A percentile compares a stretch with the other conserved stretches of the same genome.
These are phyloP conservation scores for Melieria picta DNA, from an alignment of 2,888 invertebrate species.

Conservation along the genomic window DNA sequence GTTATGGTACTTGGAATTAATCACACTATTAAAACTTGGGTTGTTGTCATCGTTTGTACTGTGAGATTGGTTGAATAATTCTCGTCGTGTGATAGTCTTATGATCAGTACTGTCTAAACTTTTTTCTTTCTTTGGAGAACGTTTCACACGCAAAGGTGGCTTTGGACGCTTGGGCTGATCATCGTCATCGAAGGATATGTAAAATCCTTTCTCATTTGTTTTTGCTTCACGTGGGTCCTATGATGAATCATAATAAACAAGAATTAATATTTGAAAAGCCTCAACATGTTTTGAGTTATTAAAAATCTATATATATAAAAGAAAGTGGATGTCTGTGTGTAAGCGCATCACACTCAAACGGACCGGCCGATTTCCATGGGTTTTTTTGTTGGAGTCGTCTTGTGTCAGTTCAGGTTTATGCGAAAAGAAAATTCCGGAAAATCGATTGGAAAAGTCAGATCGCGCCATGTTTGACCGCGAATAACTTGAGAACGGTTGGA, in stretches of 20 bases:
- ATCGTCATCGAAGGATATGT: slow-evolving; percentile 91
- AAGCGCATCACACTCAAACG: too few relatives aligned
- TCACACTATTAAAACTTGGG: slow-evolving; percentile 37
- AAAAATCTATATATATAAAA: too few relatives aligned
- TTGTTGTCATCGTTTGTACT: slow-evolving; percentile 64
- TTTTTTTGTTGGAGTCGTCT: too few relatives aligned
- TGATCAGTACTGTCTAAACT: slow-evolving; percentile 61
- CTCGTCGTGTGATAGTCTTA: slow-evolving; percentile 53
- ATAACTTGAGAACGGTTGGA: too few relatives aligned
- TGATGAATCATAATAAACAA: slow-evolving; percentile 34
- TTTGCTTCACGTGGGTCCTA: slow-evolving; percentile 67
- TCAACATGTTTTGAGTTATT: too few relatives aligned
- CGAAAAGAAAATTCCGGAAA: too few relatives aligned
- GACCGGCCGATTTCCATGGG: too few relatives aligned
- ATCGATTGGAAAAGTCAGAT: too few relatives aligned
- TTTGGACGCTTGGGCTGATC: slow-evolving; percentile 89
- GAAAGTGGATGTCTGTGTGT: too few relatives aligned
- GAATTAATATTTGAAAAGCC: too few relatives aligned
- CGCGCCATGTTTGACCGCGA: too few relatives aligned
- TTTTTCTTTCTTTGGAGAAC: slow-evolving; percentile 77
- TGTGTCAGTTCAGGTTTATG: too few relatives aligned
- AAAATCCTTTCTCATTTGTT: slow-evolving; percentile 83
- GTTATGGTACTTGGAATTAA: slow-evolving; percentile 39
- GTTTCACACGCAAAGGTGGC: slow-evolving; percentile 82
- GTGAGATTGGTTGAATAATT: slow-evolving; percentile 65